Conservation (phyloP, 2,113 vertebrate genomes). For the Ranitomeya imitator region DNA sequence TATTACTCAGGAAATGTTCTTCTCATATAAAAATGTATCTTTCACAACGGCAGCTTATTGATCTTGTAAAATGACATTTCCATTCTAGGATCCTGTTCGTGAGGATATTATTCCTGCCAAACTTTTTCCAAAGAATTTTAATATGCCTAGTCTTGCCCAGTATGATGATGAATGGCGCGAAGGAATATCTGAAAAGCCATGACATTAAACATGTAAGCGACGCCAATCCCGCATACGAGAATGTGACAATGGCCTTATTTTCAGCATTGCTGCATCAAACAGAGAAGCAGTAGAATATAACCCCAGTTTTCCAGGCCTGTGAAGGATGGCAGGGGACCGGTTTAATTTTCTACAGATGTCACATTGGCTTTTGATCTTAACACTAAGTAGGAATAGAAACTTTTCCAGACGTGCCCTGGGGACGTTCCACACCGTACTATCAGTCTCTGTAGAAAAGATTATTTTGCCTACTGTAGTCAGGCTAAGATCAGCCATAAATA, state of each 20-base stretch:
- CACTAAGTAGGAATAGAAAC: constrained; percentile 19
- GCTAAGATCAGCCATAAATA: background rate
- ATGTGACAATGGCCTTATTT: constrained; percentile 8
- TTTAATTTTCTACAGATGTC: constrained; percentile 46
- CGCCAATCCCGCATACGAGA: background rate
- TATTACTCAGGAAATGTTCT: constrained; percentile 17
- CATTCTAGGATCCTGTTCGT: constrained; percentile 1
- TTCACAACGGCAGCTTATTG: background rate
- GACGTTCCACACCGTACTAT: constrained; percentile 14
- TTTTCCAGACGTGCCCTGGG: constrained; percentile 46
- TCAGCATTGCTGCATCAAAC: constrained; percentile 1
- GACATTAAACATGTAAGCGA: background rate
- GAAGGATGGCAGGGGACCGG: constrained; percentile 29
- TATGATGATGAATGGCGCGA: constrained; percentile 8
- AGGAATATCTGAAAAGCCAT: background rate
- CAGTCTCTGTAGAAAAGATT: constrained; percentile 21
- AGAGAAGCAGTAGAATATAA: background rate
- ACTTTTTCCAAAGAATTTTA: constrained; percentile 22
- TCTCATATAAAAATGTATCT: background rate
- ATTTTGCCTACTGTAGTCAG: background rate
- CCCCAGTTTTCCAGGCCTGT: background rate
- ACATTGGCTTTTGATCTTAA: constrained; percentile 45
- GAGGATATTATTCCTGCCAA: constrained; percentile 15
- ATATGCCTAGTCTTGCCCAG: background rate
- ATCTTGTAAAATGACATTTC: constrained; percentile 42